Evolutionary conservation across 35 echinoderm and acorn worm genomes (phyloP), one percentile per base, ranked within the genome.

Genomic region (Holothuria glaberrima): DNA sequence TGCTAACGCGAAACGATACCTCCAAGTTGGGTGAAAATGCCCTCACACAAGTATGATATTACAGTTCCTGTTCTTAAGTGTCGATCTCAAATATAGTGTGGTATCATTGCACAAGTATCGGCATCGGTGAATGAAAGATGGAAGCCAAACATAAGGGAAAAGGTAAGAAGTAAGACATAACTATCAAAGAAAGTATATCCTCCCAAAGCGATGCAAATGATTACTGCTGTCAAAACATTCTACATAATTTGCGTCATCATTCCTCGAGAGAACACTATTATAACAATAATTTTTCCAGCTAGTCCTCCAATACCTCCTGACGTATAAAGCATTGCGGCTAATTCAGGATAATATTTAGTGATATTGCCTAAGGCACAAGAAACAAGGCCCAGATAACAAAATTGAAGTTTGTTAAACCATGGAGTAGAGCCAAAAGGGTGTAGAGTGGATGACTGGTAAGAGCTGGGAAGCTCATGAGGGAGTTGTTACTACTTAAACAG

Each of bases 381-480:
- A 19, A 69, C 25, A 69, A 12, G 21, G 66, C 66, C 66, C 66
- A 69, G 16, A 69, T 69, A 30, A 69, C 66, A 69, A 69, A 69
- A 17, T 69, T 69, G 24, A 69, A 69, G 21, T 69, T 30, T 12
- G 31, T 33, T 27, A 69, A 69, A 14, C 22, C 25, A 69, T 69
- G 66, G 16, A 69, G 0, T 29, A 69, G 5, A 25, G 25, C 66
- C 4, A 16, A 69, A 69, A 69, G 66, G 17, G 13, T 6, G 25
- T 26, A 69, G 9, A 30, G 66, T 2, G 25, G 25, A 69, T 69
- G 66, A 0, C 21, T n/a, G 4, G 13, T n/a, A 6, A 27, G 25
- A 16, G 66, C 9, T 69, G 25, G 7, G 5, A 29, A 30, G 5
- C 66, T 5, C 6, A 69, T 5, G 21, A 69, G 25, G 10, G 66